A percentile compares a stretch with the other conserved stretches of the same genome.
Conservation (phyloP, 2,797 vertebrate genomes). For the Aphelocoma californica region DNA sequence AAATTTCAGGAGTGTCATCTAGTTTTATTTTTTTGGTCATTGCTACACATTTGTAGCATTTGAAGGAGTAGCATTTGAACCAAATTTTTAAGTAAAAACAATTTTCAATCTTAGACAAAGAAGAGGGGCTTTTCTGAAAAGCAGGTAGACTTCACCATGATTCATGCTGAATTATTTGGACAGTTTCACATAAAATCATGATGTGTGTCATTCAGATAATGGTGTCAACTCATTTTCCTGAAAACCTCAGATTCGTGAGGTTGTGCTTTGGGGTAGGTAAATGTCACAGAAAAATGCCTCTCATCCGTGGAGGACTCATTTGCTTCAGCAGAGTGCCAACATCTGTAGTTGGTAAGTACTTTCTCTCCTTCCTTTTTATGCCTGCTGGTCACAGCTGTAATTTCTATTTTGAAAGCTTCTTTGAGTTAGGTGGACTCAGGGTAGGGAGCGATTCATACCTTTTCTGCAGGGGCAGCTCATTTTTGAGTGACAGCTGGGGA, state of each 20-base stretch:
- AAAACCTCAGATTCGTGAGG: neutral
- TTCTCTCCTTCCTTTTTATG: neutral
- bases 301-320: fast-evolving
- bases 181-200: neutral
- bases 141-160: neutral
- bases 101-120: neutral
- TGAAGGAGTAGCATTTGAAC: neutral
- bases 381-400: neutral
- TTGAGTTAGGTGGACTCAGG: neutral
- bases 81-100: neutral
- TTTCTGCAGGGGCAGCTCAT: neutral
- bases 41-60: neutral
- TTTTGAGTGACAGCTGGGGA: neutral
- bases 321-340: neutral
- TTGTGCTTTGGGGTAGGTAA: neutral
- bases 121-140: neutral
- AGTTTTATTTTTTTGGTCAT: neutral
- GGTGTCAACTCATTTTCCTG: neutral
- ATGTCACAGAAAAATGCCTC: neutral
- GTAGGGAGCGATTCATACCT: neutral
- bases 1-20: neutral
- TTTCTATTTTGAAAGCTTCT: neutral
- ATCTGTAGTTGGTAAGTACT: neutral
- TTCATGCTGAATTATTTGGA: neutral
- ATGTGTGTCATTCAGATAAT: neutral